A percentile compares a stretch with the other conserved stretches of the same genome.
These are phyloP conservation scores for Brachyhypopomus occidentalis DNA, from an alignment of 2,113 vertebrate species.

Conservation along the genomic window DNA sequence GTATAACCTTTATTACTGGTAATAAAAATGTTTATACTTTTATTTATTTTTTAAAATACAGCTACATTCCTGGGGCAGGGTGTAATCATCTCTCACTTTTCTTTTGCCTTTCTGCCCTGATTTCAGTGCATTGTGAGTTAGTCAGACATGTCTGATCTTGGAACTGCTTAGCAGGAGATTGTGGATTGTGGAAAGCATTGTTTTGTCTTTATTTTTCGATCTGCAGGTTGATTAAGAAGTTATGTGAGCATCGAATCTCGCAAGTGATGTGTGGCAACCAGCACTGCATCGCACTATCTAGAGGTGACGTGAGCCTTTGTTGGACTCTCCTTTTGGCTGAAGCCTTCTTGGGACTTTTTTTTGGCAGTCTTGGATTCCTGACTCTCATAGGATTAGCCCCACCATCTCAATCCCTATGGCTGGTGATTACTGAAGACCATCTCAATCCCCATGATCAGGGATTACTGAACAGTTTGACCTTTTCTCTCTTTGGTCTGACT, in stretches of 20 bases:
- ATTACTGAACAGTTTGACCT: background rate
- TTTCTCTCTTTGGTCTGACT: background rate
- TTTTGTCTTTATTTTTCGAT: constrained; percentile 11
- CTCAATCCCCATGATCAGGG: background rate
- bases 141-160: background rate
- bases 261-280: constrained; percentile 97
- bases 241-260: constrained; percentile 89
- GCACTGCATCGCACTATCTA: constrained; percentile 95
- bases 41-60: no score
- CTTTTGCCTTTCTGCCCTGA: background rate
- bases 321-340: background rate
- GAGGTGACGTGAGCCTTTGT: constrained; percentile 76
- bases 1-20: no score
- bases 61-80: no score
- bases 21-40: no score
- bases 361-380: background rate
- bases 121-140: background rate
- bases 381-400: background rate
- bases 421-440: no score
- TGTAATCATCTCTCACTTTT: no score
- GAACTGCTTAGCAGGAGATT: background rate
- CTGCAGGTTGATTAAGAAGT: constrained; percentile 88
- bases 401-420: background rate
- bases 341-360: background rate
- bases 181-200: background rate